Evolutionary conservation across 2,797 vertebrate genomes (phyloP).

Genomic region (Petrocephalus schoutedeni): DNA sequence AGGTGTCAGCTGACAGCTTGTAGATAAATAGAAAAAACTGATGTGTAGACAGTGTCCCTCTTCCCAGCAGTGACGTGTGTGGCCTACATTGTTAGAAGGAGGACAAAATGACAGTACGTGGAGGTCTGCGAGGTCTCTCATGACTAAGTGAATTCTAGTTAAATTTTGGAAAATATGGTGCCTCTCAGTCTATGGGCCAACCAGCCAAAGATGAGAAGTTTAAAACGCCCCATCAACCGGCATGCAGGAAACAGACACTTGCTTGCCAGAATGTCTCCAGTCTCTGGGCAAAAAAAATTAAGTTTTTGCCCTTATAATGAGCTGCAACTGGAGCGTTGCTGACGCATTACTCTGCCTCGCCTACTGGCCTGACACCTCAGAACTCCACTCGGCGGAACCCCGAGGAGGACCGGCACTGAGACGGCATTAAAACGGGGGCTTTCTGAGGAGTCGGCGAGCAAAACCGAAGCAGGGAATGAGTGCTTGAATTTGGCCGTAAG

Average conservation of each 20-base stretch:
- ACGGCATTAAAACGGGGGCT: neutral
- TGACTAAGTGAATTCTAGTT: conserved; percentile 2
- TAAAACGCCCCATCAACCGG: neutral
- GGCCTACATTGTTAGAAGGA: conserved; percentile 2
- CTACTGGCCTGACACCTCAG: neutral
- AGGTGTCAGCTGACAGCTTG: conserved; percentile 35
- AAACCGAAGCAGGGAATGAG: neutral
- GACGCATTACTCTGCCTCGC: neutral
- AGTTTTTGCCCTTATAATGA: neutral
- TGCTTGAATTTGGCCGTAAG: neutral
- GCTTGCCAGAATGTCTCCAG: neutral
- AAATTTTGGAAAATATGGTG: conserved; percentile 4
- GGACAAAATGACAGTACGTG: neutral
- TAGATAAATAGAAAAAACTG: conserved; percentile 21
- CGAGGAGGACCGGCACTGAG: neutral
- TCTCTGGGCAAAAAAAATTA: neutral
- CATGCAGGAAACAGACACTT: neutral
- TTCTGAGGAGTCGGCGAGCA: neutral
- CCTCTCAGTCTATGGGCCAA: neutral
- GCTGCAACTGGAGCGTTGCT: neutral
- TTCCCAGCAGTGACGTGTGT: neutral
- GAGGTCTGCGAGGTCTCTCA: neutral
- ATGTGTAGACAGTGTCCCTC: conserved; percentile 29
- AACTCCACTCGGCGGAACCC: neutral
- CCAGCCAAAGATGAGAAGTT: neutral